Percentiles rank a stretch among this genome's conserved stretches.
phyloP scores from a whole-genome alignment of 2,113 vertebrate species.

The Oncorhynchus tshawytscha region DNA sequence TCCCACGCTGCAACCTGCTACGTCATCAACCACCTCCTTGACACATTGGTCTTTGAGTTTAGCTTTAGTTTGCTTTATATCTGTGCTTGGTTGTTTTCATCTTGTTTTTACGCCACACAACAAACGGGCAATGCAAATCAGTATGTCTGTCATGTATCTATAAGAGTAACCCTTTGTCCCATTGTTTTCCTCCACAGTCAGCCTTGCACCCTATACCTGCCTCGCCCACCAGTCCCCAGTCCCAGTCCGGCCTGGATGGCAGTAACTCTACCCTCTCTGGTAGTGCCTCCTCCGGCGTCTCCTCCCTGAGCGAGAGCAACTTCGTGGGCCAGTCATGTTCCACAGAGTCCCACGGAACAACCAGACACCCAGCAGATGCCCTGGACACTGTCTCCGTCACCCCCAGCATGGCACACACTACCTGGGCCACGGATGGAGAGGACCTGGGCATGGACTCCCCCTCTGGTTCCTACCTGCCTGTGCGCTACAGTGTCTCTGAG shows the following conservation, averaged over 20 bases:
- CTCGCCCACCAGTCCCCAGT: constrained; percentile 87
- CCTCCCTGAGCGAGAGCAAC: constrained; percentile 93
- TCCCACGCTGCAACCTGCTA: too few species aligned
- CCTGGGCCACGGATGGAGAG: constrained; percentile 81
- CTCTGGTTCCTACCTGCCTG: constrained; percentile 77
- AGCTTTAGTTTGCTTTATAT: too few species aligned
- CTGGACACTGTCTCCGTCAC: constrained; percentile 77
- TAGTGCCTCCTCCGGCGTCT: constrained; percentile 94
- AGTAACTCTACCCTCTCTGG: constrained; percentile 94
- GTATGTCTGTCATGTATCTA: too few species aligned
- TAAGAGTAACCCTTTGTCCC: too few species aligned
- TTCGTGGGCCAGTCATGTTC: constrained; percentile 80
- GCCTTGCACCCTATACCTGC: constrained; percentile 94
- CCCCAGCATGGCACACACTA: neutral
- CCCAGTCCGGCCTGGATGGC: constrained; percentile 89
- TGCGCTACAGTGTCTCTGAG: constrained; percentile 92
- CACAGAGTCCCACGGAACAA: constrained; percentile 81
- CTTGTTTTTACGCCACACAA: too few species aligned
- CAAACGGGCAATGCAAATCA: too few species aligned
- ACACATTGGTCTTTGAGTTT: too few species aligned
- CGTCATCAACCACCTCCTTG: neutral
- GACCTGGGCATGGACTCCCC: constrained; percentile 79
- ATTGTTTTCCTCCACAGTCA: constrained; percentile 70
- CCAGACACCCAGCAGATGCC: constrained; percentile 71
- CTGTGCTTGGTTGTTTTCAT: too few species aligned